Base-by-base conservation (phyloP, 2,888 invertebrate genomes). In the Caenorhabditis panamensis region DNA sequence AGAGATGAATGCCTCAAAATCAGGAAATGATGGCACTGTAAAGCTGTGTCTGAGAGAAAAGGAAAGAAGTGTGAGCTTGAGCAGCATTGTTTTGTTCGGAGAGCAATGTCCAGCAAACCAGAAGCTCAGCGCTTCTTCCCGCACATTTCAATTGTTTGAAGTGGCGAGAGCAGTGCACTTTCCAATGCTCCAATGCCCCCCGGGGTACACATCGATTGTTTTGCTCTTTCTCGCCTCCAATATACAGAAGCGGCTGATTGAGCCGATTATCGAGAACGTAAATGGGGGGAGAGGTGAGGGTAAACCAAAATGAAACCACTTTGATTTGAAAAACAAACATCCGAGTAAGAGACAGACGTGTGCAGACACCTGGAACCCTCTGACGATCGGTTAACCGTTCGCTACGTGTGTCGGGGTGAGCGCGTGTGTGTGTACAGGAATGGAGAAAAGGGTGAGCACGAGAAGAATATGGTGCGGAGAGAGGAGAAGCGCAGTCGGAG, bases 131-230 rank as follows among this genome's bases (percentile, higher is more conserved):
- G 54, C 54, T 51, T 56, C 26, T 49, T 51, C 73, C 64, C 64
- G 58, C 54, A 63, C 56, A 63, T 64, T 63, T 64, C 73, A 66
- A 73, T 73, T 73, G 73, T 73, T 73, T 66, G 73, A 73, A 73
- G 64, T 66, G 73, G 51, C n/a, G 31, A 31, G 9, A 31, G 54
- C n/a, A 28, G 53, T 71, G 71, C 71, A 71, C 71, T 62, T 71
- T 62, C n/a, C 53, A n/a, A 73, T 64, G 62, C 54, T 5, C 54
- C 16, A 18, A 64, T 64, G 54, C 31, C 8, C 56, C 18, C 53
- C 31, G 49, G 44, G 31, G 28, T 67, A 49, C 56, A 58, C 62
- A 73, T 58, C 47, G 72, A 73, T 64, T 64, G 72, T 73, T 58
- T 73, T 73, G n/a, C 22, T 58, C 54, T 73, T 76, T 76, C 37